phyloP scores from a whole-genome alignment of 2,797 vertebrate species.

The Chelonia mydas region DNA sequence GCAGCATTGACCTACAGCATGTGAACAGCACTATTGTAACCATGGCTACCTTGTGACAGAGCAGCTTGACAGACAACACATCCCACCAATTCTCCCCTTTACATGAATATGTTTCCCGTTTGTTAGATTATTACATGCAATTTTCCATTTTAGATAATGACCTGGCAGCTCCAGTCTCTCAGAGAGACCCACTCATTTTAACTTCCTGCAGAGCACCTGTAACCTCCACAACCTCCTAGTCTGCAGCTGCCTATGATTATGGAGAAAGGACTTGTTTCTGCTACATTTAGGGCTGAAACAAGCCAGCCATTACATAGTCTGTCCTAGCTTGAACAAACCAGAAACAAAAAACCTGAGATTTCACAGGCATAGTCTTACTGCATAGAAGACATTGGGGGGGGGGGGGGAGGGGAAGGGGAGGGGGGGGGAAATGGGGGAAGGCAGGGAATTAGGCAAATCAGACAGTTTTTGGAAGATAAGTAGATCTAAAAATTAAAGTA shows the following conservation, averaged over 20 bases:
- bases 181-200: not conserved
- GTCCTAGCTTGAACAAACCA: accelerated
- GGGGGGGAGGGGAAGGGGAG: accelerated
- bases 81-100: not conserved
- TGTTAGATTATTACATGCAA: slow-evolving; percentile 18
- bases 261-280: not conserved
- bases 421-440: not conserved
- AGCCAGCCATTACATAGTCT: not conserved
- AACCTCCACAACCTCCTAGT: not conserved
- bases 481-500: not conserved
- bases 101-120: not conserved
- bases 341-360: not conserved
- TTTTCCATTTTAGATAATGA: slow-evolving; percentile 12
- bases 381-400: not conserved
- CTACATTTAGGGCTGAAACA: not conserved
- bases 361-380: not conserved
- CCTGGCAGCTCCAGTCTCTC: not conserved
- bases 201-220: not conserved
- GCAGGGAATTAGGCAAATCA: not conserved
- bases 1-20: not conserved
- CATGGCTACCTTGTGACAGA: not conserved
- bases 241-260: not conserved
- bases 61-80: not conserved
- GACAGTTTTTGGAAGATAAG: not conserved
- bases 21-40: not conserved